Evolutionary conservation across 1,140 invertebrate species (phyloP).

Genomic region (Eupristina koningsbergeri): DNA sequence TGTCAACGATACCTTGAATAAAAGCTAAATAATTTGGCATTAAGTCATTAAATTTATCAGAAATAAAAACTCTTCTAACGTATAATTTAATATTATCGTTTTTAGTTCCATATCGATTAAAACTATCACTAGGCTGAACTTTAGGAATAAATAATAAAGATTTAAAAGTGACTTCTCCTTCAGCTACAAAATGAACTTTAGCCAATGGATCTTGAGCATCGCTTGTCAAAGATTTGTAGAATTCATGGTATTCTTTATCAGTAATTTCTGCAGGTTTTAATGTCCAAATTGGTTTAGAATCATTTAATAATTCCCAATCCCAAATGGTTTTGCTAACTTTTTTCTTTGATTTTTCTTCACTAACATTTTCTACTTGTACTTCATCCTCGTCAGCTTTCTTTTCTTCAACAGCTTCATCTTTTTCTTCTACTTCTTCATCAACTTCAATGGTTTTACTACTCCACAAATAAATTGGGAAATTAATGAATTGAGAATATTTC

Average conservation of each 20-base stretch:
- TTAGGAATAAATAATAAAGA: conserved; percentile 94
- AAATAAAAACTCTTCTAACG: conserved; percentile 98
- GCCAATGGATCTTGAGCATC: conserved; percentile 89
- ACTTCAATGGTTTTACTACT: conserved; percentile 92
- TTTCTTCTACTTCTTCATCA: conserved; percentile 80
- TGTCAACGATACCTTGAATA: conserved; percentile 96
- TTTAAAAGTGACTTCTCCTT: conserved; percentile 99
- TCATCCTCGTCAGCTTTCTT: conserved; percentile 75
- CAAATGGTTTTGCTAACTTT: conserved; percentile 95
- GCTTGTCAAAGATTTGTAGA: conserved; percentile 95
- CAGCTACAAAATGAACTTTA: conserved; percentile 96
- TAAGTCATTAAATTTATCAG: conserved; percentile 99
- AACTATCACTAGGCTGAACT: conserved; percentile 91
- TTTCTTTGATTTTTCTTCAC: conserved; percentile 83
- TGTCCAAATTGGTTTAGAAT: conserved; percentile 98
- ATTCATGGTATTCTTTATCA: conserved; percentile 92
- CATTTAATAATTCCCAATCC: conserved; percentile 98
- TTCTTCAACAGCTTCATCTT: conserved; percentile 75
- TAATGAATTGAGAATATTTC: conserved; percentile 99
- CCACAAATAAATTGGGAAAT: conserved; percentile 99
- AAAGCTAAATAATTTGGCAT: conserved; percentile 98
- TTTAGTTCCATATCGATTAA: conserved; percentile 95
- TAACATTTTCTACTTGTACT: conserved; percentile 76
- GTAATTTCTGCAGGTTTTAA: conserved; percentile 89
- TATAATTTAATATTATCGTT: conserved; percentile 97